A percentile compares a stretch with the other conserved stretches of the same genome.
Evolutionary conservation across 2,113 vertebrate species (phyloP).

Genomic region (Atrichornis clamosus): DNA sequence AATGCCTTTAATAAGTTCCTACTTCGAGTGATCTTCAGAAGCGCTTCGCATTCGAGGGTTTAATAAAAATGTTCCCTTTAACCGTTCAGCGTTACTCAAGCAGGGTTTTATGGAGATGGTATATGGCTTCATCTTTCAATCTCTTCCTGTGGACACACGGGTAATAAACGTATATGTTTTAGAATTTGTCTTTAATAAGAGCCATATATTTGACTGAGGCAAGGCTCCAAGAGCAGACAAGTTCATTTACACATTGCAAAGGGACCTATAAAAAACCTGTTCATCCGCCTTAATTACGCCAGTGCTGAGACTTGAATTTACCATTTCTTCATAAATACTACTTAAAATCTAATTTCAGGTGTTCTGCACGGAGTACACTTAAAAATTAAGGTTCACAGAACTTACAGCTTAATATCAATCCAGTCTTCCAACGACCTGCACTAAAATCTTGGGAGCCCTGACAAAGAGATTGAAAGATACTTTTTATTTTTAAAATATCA

Average conservation of each 20-base stretch:
- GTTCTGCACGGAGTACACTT: slow-evolving; percentile 47
- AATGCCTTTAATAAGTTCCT: slow-evolving; percentile 38
- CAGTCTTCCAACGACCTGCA: neutral
- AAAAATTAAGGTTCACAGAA: slow-evolving; percentile 59
- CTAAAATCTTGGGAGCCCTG: slow-evolving; percentile 20
- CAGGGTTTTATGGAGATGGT: slow-evolving; percentile 65
- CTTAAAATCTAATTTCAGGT: slow-evolving; percentile 68
- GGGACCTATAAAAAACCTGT: slow-evolving; percentile 40
- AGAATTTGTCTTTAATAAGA: slow-evolving; percentile 70
- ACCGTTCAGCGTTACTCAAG: neutral
- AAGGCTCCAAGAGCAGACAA: slow-evolving; percentile 34
- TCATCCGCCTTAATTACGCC: slow-evolving; percentile 66
- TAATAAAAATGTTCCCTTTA: slow-evolving; percentile 59
- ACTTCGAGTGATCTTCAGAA: slow-evolving; percentile 17
- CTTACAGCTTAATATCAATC: slow-evolving; percentile 37
- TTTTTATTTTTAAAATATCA: slow-evolving; percentile 1
- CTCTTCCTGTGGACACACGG: slow-evolving; percentile 35
- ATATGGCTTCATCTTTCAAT: slow-evolving; percentile 53
- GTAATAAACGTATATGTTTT: slow-evolving; percentile 69
- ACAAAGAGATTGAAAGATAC: neutral
- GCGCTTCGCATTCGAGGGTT: slow-evolving; percentile 15
- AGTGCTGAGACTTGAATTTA: slow-evolving; percentile 53
- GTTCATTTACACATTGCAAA: slow-evolving; percentile 65
- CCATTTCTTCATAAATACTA: slow-evolving; percentile 60
- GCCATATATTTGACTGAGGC: slow-evolving; percentile 64